Base-by-base conservation (phyloP, 2,888 invertebrate species). In the Spisula subtruncata region DNA sequence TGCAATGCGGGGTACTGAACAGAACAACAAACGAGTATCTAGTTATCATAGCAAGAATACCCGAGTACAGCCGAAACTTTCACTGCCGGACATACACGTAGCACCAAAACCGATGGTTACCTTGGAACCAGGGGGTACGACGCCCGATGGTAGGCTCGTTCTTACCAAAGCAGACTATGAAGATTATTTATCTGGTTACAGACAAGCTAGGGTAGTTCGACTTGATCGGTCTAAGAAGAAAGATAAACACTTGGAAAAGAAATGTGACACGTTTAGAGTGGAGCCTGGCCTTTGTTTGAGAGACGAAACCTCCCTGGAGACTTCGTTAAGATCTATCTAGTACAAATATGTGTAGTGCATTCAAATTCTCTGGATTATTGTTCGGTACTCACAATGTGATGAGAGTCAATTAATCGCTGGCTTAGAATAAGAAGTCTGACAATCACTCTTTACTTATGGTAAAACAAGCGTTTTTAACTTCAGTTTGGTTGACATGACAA, bases 161-260 rank as follows among this genome's bases (percentile, higher is more conserved):
- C 90, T 94, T 0, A 92, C 93, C 1, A 89, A 87, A 71, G 91
- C 92, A 14, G 93, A 94, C 87, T 94, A 93, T 81, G 92, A 94
- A 12, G 89, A 89, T 14, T 94, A 93, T 88, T 86, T 94, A 48
- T 89, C 90, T 20, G 91, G 86, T 14, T 94, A 89, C 79, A 87
- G 90, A 29, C 86, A 90, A 46, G 93, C 92, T 5, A 86, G 92
- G 51, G 87, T 86, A 46, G 60, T 92, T 18, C 79, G 94, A 32
- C 90, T 94, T 5, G 66, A 89, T 12, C 81, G 81, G 46, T 83
- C 91, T 20, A 90, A 92, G 60, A 91, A 91, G 56, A 87, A 88
- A 51, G 83, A 84, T 29, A 85, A 92, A 84, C 48, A 86, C 4
- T 75, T 94, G 35, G 81, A 90, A 14, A 90, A 91, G 84, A 83